These are phyloP conservation scores for Agapornis roseicollis DNA, from an alignment of 2,113 vertebrate species.

Conservation along the genomic window DNA sequence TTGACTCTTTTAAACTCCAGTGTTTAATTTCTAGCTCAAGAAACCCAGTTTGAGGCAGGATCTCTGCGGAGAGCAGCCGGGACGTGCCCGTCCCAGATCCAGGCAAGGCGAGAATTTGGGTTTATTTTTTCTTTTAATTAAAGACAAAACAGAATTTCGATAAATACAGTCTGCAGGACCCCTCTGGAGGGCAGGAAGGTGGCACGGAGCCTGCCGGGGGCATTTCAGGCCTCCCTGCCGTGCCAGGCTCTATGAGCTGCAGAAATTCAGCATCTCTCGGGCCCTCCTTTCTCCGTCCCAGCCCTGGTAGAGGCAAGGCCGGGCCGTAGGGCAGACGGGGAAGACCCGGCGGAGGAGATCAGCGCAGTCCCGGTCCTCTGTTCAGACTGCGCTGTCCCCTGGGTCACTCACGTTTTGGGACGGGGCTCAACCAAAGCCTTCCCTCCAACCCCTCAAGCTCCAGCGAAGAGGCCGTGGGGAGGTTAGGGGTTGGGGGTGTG, in stretches of 20 bases:
- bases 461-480: background rate
- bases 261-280: background rate
- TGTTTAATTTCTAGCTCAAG: background rate
- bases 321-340: accelerated
- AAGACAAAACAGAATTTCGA: background rate
- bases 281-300: background rate
- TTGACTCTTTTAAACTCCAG: background rate
- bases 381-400: background rate
- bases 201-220: background rate
- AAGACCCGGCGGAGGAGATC: no score
- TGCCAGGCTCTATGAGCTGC: background rate
- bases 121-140: background rate
- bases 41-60: background rate
- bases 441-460: background rate
- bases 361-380: background rate
- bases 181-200: background rate
- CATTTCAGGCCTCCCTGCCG: background rate
- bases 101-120: background rate
- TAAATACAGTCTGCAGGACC: background rate
- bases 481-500: accelerated
- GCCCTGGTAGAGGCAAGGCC: background rate
- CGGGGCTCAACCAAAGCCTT: background rate
- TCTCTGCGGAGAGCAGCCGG: background rate
- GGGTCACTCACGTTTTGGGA: background rate
- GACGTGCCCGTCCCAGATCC: background rate